A percentile compares a stretch with the other conserved stretches of the same genome.
These are phyloP conservation scores for Agriopis leucophaearia DNA, from an alignment of 2,888 invertebrate species.

Conservation along the genomic window DNA sequence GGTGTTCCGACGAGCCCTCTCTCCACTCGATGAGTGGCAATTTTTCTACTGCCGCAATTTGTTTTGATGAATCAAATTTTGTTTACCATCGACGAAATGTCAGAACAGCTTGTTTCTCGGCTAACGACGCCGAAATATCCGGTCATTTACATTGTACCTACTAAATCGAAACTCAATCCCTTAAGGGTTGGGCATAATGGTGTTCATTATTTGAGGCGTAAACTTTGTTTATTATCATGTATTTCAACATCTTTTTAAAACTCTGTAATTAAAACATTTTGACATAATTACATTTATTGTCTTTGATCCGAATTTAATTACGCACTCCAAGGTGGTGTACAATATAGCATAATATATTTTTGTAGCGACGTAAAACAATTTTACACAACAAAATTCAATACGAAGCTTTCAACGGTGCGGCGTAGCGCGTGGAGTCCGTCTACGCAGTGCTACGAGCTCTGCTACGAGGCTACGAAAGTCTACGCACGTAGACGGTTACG, in stretches of 20 bases:
- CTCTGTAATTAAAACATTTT: conserved; percentile 14
- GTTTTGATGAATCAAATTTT: conserved; percentile 47
- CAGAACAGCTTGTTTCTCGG: conserved; percentile 27
- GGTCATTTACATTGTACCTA: conserved; percentile 32
- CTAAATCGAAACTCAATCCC: conserved; percentile 38
- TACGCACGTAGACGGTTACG: conserved; percentile 64
- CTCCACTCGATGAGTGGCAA: conserved; percentile 23
- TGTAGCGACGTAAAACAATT: background rate
- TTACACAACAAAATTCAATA: background rate
- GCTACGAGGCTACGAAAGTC: conserved; percentile 56
- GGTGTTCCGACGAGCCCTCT: conserved; percentile 54
- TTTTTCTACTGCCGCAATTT: conserved; percentile 31
- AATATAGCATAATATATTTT: background rate
- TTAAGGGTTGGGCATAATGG: conserved; percentile 42
- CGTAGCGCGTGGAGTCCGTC: conserved; percentile 28
- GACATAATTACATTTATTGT: background rate
- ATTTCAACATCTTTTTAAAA: conserved; percentile 24
- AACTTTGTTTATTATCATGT: conserved; percentile 24
- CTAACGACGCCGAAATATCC: conserved; percentile 33
- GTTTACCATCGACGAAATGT: conserved; percentile 37
- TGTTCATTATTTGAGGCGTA: conserved; percentile 29
- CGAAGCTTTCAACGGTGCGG: conserved; percentile 4
- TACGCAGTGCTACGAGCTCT: conserved; percentile 55
- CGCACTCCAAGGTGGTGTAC: background rate
- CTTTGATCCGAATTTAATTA: conserved; percentile 1